Evolutionary conservation across 2,888 invertebrate genomes (phyloP), one percentile per base, ranked within the genome.

Genomic region (Megastigmus dorsalis): DNA sequence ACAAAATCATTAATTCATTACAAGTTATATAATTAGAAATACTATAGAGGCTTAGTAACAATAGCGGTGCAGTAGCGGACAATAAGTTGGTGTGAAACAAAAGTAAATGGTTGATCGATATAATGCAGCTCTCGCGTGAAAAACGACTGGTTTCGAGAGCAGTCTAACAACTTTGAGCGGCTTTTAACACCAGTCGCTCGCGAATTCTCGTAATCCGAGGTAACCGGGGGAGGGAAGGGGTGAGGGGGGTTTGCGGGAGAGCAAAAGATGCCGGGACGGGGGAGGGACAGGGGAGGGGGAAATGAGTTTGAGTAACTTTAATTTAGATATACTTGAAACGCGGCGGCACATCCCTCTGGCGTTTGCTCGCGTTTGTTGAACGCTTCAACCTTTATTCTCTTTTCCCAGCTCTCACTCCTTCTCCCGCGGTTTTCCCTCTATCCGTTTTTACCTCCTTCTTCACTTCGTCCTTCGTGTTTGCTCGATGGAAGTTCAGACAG

Each of bases 321-420:
- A 67, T 73, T 67, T 74, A 74, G 48, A 68, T 74, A n/a, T n/a
- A n/a, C 63, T 68, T 38, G 45, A n/a, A n/a, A n/a, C 45, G 5
- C 23, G 10, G 30, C 67, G 33, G n/a, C 43, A 18, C 26, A 38
- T 38, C 50, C 33, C 52, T 54, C 65, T n/a, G n/a, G 18, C 30
- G 20, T 20, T 5, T 4, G 10, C 20, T 45, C 23, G 20, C 48
- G 52, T 66, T 72, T 66, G 52, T 45, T 59, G 66, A 66, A 45
- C 41, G 43, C 36, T 66, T 72, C 43, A 48, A 59, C 38, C 59
- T 59, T 65, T 63, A 66, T 59, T 65, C 57, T 23, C 41, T 54
- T 18, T 20, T n/a, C 5, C 52, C n/a, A 26, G 10, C 3, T 18
- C 20, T 26, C 66, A 28, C 2, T 55, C 52, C 7, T 15, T 43